Percentiles rank a stretch among this genome's conserved stretches.
Evolutionary conservation across 1,140 invertebrate species (phyloP).

Genomic region (Lasioglossum baleicum): DNA sequence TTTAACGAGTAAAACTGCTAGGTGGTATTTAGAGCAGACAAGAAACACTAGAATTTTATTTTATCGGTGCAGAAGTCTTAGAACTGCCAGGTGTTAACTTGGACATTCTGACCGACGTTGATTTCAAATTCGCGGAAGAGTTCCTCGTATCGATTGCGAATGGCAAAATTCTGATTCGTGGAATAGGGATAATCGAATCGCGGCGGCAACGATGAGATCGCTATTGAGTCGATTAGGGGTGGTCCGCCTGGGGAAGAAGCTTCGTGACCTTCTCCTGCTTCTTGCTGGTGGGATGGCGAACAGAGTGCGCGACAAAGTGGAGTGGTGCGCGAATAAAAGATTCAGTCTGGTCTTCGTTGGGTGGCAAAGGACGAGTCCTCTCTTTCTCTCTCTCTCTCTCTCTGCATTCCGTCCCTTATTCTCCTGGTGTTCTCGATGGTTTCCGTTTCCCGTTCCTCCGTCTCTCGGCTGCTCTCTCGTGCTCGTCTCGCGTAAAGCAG

Average conservation of each 20-base stretch:
- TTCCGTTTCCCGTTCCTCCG: background rate
- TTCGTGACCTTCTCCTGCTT: slow-evolving; percentile 24
- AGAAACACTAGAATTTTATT: no score
- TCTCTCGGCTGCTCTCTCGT: background rate
- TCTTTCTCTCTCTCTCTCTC: background rate
- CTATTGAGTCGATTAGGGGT: slow-evolving; percentile 34
- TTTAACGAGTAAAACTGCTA: no score
- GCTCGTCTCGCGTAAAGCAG: slow-evolving; percentile 9
- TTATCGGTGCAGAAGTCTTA: no score
- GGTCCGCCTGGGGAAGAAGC: slow-evolving; percentile 1
- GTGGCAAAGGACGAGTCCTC: background rate
- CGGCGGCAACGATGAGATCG: slow-evolving; percentile 5
- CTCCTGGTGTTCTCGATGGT: background rate
- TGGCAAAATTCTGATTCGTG: background rate
- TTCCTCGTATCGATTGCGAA: no score
- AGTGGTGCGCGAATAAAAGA: slow-evolving; percentile 39
- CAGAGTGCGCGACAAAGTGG: slow-evolving; percentile 16
- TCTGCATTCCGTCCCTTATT: background rate
- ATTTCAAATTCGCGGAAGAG: no score
- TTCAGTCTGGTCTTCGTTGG: slow-evolving; percentile 15
- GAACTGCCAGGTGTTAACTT: no score
- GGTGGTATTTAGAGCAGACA: no score
- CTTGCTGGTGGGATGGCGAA: background rate
- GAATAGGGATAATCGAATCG: slow-evolving; percentile 52
- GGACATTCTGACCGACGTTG: no score